These are phyloP conservation scores for Halcyon leucocephala DNA, from an alignment of 2,797 vertebrate genomes.

Conservation along the genomic window DNA sequence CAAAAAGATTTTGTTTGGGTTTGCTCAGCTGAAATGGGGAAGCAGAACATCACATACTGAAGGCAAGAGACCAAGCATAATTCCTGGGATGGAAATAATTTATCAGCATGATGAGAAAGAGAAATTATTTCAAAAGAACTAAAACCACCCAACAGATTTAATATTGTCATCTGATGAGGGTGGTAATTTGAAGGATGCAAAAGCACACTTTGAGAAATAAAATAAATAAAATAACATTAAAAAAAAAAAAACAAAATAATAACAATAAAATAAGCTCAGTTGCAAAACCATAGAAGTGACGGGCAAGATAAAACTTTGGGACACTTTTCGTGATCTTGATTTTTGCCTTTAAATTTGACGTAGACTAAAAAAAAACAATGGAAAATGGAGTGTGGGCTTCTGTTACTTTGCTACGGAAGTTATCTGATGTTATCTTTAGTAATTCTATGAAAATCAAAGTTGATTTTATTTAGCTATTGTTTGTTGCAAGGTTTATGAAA, in stretches of 20 bases:
- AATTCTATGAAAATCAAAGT: constrained; percentile 46
- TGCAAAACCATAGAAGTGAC: neutral
- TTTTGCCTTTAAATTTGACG: neutral
- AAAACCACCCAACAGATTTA: neutral
- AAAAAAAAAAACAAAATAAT: neutral
- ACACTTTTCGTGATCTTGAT: neutral
- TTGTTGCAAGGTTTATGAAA: constrained; percentile 61
- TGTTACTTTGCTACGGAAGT: constrained; percentile 35
- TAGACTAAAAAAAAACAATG: neutral
- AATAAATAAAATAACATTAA: neutral
- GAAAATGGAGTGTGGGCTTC: neutral
- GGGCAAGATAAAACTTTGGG: neutral
- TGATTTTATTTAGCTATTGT: constrained; percentile 56
- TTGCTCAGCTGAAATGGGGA: neutral
- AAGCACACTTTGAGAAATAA: neutral
- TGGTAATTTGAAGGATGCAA: neutral
- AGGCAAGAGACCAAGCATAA: neutral
- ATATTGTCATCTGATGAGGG: neutral
- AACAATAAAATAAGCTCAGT: neutral
- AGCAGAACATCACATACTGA: neutral
- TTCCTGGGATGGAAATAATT: neutral
- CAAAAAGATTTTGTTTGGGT: neutral
- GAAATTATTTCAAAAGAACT: neutral
- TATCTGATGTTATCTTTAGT: constrained; percentile 19
- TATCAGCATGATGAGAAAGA: neutral